phyloP scores from a whole-genome alignment of 2,888 invertebrate species.

The Balanococcus diminutus region DNA sequence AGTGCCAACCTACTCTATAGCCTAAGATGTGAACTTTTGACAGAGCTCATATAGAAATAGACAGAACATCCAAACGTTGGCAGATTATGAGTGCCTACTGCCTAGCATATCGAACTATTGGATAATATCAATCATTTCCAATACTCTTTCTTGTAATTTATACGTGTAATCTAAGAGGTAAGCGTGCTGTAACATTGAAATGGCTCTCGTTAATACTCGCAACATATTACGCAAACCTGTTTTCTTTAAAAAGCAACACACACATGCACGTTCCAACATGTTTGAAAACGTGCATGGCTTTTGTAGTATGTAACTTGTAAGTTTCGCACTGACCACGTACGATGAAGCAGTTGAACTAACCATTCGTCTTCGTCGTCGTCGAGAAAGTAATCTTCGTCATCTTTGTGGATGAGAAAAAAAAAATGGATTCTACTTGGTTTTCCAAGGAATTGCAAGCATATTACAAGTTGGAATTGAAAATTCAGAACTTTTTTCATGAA shows the following conservation, averaged over 20 bases:
- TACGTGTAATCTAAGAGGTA: background rate
- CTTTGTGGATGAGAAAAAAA: background rate
- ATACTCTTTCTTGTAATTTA: background rate
- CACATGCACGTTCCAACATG: background rate
- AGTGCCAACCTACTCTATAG: background rate
- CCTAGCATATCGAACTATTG: background rate
- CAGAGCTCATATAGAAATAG: too few species aligned
- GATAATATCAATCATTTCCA: background rate
- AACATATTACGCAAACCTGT: slow-evolving; percentile 25
- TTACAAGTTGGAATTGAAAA: background rate
- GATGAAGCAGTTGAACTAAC: background rate
- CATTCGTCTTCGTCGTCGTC: background rate
- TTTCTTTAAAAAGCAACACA: background rate
- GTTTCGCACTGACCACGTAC: slow-evolving; percentile 13
- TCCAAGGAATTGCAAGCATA: background rate
- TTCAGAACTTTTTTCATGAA: too few species aligned
- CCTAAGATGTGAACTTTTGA: background rate
- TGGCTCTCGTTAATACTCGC: background rate
- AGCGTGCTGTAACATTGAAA: slow-evolving; percentile 36
- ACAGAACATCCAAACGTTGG: too few species aligned
- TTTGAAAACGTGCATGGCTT: background rate
- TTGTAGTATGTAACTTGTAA: background rate
- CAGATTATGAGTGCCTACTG: background rate
- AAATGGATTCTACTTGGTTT: too few species aligned
- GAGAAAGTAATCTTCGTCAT: background rate